A percentile compares a stretch with the other conserved stretches of the same genome.
These are phyloP conservation scores for Poeciliopsis retropinna DNA, from an alignment of 2,113 vertebrate species.

Conservation along the genomic window DNA sequence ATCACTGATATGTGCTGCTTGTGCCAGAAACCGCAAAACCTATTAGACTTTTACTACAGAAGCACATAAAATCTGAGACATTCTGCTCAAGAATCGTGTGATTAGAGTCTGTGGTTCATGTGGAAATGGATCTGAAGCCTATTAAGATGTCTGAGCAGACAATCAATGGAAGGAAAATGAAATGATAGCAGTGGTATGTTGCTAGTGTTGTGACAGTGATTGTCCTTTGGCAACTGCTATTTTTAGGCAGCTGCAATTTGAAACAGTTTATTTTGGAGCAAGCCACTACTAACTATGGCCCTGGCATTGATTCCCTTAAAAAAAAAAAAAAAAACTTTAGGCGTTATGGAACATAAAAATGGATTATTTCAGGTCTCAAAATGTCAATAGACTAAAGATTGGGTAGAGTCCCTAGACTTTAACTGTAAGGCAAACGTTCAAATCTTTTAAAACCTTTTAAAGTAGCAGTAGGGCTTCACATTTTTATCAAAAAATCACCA, in stretches of 20 bases:
- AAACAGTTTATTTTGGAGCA: neutral
- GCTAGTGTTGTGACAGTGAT: conserved; percentile 10
- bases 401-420: too few species aligned
- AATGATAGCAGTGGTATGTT: neutral
- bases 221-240: conserved; percentile 3
- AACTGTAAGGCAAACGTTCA: too few species aligned
- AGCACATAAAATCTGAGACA: conserved; percentile 19
- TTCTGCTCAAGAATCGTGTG: conserved; percentile 18
- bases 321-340: conserved; percentile 2
- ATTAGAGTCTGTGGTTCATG: conserved; percentile 6
- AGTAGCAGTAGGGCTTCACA: too few species aligned
- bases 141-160: conserved; percentile 8
- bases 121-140: neutral
- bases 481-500: too few species aligned
- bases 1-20: conserved; percentile 52
- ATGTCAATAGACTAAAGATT: too few species aligned
- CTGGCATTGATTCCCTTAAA: neutral
- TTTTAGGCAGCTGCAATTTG: conserved; percentile 1
- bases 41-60: conserved; percentile 47
- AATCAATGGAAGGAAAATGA: conserved; percentile 10
- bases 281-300: neutral
- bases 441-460: too few species aligned
- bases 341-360: too few species aligned
- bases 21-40: conserved; percentile 8
- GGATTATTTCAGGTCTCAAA: too few species aligned